phyloP scores from a whole-genome alignment of 2,888 invertebrate species.

The Ophioninae sp. region DNA sequence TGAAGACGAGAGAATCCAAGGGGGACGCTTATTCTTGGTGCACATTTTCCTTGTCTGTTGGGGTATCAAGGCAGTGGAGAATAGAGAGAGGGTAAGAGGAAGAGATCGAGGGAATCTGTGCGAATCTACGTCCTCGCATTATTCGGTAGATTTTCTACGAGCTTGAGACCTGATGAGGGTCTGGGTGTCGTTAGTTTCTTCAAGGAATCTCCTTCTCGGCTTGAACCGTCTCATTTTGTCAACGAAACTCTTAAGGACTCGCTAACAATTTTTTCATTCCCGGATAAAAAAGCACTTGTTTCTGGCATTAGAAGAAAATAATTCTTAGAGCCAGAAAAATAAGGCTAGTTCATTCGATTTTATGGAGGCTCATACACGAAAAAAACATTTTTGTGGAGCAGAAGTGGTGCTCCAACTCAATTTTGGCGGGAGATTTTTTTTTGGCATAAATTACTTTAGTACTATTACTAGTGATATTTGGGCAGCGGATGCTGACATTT shows the following conservation, averaged over 20 bases:
- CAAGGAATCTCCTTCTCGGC: constrained; percentile 2
- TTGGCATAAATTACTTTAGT: background rate
- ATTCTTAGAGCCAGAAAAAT: background rate
- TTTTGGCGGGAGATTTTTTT: too few species aligned
- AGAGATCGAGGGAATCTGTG: constrained; percentile 42
- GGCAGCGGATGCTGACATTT: too few species aligned
- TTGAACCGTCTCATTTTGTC: constrained; percentile 26
- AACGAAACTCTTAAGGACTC: constrained; percentile 29
- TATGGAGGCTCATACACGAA: too few species aligned
- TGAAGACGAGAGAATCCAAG: constrained; percentile 17
- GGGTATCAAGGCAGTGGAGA: constrained; percentile 15
- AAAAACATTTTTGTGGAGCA: background rate
- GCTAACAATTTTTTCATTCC: background rate
- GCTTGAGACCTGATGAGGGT: constrained; percentile 49
- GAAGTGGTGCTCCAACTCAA: background rate
- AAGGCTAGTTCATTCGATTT: background rate
- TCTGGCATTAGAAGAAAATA: background rate
- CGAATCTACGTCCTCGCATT: constrained; percentile 69
- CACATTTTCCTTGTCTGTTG: constrained; percentile 43
- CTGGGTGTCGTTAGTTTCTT: constrained; percentile 71
- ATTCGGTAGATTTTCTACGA: constrained; percentile 60
- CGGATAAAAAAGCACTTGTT: background rate
- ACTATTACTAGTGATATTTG: too few species aligned
- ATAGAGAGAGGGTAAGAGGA: background rate
- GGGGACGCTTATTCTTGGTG: constrained; percentile 32